Evolutionary conservation across 2,888 invertebrate genomes (phyloP), one percentile per base, ranked within the genome.

Genomic region (Candidula unifasciata): DNA sequence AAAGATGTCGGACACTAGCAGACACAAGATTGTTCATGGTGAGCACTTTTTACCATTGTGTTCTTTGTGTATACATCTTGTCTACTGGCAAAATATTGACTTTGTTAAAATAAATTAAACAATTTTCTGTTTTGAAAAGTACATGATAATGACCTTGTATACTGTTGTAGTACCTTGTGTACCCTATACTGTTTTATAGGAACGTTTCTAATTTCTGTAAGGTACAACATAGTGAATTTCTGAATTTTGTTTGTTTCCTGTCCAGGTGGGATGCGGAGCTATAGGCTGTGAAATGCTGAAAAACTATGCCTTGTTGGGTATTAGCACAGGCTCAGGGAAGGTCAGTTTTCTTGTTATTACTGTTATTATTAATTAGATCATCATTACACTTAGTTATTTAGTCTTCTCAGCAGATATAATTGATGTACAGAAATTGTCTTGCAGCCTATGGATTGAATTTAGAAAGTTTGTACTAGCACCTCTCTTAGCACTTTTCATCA

Each of bases 271-370:
- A n/a, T 94, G 95, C 69, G 95, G 95, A 80, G 95, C 95, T 57
- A 95, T 95, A 89, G 95, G 99, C 85, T 99, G 99, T 95, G 99
- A 99, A 94, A 95, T 99, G 90, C 94, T 99, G 88, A 99, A 99
- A 95, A 99, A 99, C 95, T 98, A 99, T 94, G 98, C 99, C 0
- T 97, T 99, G 98, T 96, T 99, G 94, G 99, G 99, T 30, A 95
- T 99, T n/a, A 98, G 97, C 13, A 95, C 94, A 86, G 93, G 93
- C 5, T 89, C 89, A 35, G 95, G 95, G 21, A 95, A 96, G 92
- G 95, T 99, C 35, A 80, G 60, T 24, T 79, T 33, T 71, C 27
- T 27, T 79, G 44, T 44, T 13, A 44, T 44, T n/a, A n/a, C n/a
- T 44, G 44, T 44, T 44, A 44, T 13, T 44, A n/a, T 13, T 44